Evolutionary conservation across 1,140 invertebrate genomes (phyloP).

Genomic region (Drosophila chauvacae): DNA sequence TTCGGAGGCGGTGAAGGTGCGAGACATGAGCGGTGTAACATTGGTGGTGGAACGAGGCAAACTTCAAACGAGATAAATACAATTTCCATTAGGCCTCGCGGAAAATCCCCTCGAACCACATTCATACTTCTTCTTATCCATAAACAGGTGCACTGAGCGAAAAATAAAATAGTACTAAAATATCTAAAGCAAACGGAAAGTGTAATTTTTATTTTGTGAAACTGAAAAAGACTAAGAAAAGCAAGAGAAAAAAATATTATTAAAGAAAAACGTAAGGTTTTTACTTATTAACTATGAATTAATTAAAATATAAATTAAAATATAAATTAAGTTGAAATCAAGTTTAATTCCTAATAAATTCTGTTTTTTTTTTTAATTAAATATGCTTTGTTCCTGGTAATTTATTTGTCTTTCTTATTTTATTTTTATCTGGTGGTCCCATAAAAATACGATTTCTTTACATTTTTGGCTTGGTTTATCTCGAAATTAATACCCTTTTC

Average conservation of each 20-base stretch:
- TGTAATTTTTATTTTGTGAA: not conserved
- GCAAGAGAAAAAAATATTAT: not conserved
- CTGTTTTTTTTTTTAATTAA: too few species aligned
- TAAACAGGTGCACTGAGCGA: slow-evolving; percentile 12
- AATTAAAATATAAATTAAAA: too few species aligned
- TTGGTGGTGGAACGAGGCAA: slow-evolving; percentile 61
- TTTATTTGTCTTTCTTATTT: too few species aligned
- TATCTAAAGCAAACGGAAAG: not conserved
- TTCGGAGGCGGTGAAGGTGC: slow-evolving; percentile 16
- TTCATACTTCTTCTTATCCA: slow-evolving; percentile 68
- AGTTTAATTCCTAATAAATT: too few species aligned
- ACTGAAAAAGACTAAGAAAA: not conserved
- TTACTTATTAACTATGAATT: too few species aligned
- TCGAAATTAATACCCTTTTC: not conserved
- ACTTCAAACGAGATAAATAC: slow-evolving; percentile 83
- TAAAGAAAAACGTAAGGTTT: too few species aligned
- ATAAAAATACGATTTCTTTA: too few species aligned
- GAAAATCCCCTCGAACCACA: slow-evolving; percentile 77
- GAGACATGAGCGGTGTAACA: slow-evolving; percentile 24
- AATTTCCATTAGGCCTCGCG: slow-evolving; percentile 79
- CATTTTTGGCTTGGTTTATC: too few species aligned
- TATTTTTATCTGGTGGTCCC: too few species aligned
- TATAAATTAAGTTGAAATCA: too few species aligned
- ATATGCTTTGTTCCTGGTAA: too few species aligned
- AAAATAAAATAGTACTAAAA: not conserved